Evolutionary conservation across 1,140 invertebrate genomes (phyloP), one percentile per base, ranked within the genome.

Genomic region (Pachypsylla venusta): DNA sequence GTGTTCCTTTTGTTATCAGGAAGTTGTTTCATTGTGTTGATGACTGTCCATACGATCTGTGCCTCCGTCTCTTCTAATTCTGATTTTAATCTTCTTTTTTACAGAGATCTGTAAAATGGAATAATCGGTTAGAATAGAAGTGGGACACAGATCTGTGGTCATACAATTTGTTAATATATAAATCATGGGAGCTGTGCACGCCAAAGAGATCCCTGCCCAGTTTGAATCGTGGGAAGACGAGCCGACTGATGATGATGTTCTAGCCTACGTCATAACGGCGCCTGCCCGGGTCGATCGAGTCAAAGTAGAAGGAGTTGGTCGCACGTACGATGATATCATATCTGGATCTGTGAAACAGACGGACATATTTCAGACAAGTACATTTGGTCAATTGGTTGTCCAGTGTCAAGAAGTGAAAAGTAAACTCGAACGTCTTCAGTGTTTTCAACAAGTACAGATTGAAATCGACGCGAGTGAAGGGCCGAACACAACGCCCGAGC

Each of bases 401-500:
- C 58, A 64, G 27, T 61, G 66, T 12, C 65, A 68, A 53, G 64
- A 76, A 74, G 85, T 86, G 1, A 77, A 81, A 54, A 72, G 75
- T 13, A 81, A 81, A 61, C 73, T 94, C 40, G 81, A 89, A 65
- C 76, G 78, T 24, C 75, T 93, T 54, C 87, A 86, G 25, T 87
- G 89, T 68, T 94, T 94, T 69, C 82, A 81, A 64, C 82, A 82
- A 64, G 81, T 94, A 58, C 79, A 78, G 13, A 79, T 93, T 26
- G 79, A 77, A 61, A 87, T 95, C 62, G 90, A 94, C 69, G 87
- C 86, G n/a, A 85, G 82, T 63, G 77, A 78, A 67, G 82, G 83
- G 19, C 76, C 78, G 7, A 77, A 77, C 62, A 76, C 84, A 12
- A 79, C 81, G 20, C 77, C 80, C 16, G 40, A 60, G 7, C 79